Evolutionary conservation across 1,140 invertebrate species (phyloP), one percentile per base, ranked within the genome.

Genomic region (Aphaenogaster floridana): DNA sequence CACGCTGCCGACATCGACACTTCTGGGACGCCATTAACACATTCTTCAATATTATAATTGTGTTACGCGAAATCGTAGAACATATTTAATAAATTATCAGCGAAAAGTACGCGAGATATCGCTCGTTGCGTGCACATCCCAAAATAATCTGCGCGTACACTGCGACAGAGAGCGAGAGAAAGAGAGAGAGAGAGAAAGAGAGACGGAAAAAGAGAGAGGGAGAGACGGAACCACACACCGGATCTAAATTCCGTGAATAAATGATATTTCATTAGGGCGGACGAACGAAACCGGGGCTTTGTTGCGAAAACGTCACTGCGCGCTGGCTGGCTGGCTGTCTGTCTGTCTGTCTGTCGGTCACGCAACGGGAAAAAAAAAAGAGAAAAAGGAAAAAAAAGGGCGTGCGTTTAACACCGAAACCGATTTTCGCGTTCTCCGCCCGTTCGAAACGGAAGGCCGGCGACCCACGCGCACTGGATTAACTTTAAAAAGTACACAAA

Each of bases 401-500:
- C 36, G 66, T 50, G 85, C 39, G 59, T 71, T 68, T 86, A 66
- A 66, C 59, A 57, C 80, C 86, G 66, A 57, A 61, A 85, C 83
- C 74, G 74, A 79, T 78, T 80, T 74, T 71, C 83, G 61, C 72
- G 39, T 77, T 87, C 85, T 86, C 79, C 50, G 42, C 9, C 77
- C 45, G 50, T 45, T 81, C 52, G 66, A 81, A 81, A 81, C 79
- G 79, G 50, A 81, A 81, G 79, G 39, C 66, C 79, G 39, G 79
- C 66, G 79, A 81, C 79, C 79, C 79, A 72, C 59, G 61, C 77
- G 45, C 50, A 81, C 79, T 81, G 39, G 66, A 81, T 81, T 81
- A 81, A 81, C 79, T 81, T 81, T 81, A 81, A 81, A 72, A 81
- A 81, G 79, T 81, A 81, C 66, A 81, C 79, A 81, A 81, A 81